Evolutionary conservation across 2,888 invertebrate species (phyloP).

Genomic region (Apotomis capreana): DNA sequence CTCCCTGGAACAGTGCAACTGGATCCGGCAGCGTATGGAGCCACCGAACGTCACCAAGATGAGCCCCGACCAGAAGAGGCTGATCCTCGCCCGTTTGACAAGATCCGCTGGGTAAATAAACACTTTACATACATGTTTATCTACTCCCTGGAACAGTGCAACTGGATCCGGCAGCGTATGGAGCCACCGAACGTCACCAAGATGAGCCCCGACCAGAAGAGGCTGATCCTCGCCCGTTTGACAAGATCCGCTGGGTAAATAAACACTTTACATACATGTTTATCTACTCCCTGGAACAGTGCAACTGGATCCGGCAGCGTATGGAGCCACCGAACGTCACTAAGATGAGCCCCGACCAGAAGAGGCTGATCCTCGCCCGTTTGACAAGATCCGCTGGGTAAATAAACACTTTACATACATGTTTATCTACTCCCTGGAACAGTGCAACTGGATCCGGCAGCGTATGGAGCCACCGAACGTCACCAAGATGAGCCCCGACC

Average conservation of each 20-base stretch:
- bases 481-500: constrained; percentile 92
- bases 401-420: constrained; percentile 76
- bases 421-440: constrained; percentile 97
- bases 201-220: constrained; percentile 94
- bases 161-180: constrained; percentile 99
- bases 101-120: constrained; percentile 91
- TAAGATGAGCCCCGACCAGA: constrained; percentile 94
- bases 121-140: constrained; percentile 91
- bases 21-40: constrained; percentile 89
- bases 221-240: constrained; percentile 95
- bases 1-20: constrained; percentile 81
- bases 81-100: constrained; percentile 96
- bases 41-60: constrained; percentile 94
- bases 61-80: constrained; percentile 94
- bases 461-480: constrained; percentile 96
- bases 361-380: constrained; percentile 96
- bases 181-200: constrained; percentile 95
- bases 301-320: constrained; percentile 66
- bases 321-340: constrained; percentile 96
- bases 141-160: constrained; percentile 97
- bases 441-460: constrained; percentile 99
- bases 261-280: constrained; percentile 87
- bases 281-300: constrained; percentile 91
- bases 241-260: constrained; percentile 94
- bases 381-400: constrained; percentile 96